phyloP scores from a whole-genome alignment of 2,888 invertebrate genomes.

The Leptogaster cylindrica region DNA sequence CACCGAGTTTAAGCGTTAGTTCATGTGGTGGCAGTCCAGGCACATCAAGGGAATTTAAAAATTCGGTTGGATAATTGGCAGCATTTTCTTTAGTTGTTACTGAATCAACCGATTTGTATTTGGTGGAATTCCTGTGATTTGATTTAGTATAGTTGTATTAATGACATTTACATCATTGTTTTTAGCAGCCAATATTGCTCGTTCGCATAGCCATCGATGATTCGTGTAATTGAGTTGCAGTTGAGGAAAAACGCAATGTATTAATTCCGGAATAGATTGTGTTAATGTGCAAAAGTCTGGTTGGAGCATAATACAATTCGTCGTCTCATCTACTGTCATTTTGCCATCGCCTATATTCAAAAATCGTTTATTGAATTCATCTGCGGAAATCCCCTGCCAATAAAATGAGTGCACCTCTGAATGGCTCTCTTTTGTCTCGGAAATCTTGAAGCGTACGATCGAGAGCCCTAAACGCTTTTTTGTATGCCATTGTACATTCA shows the following conservation, averaged over 20 bases:
- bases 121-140: constrained; percentile 47
- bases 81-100: constrained; percentile 16
- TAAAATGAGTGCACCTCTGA: constrained; percentile 48
- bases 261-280: constrained; percentile 48
- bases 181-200: constrained; percentile 42
- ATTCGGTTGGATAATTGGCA: neutral
- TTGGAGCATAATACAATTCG: constrained; percentile 47
- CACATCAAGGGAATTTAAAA: neutral
- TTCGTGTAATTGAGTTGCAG: constrained; percentile 49
- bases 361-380: constrained; percentile 31
- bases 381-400: constrained; percentile 53
- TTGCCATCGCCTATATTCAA: constrained; percentile 44
- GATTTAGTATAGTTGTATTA: constrained; percentile 48
- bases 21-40: neutral
- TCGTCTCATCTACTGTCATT: constrained; percentile 46
- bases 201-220: constrained; percentile 40
- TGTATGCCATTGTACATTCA: constrained; percentile 49
- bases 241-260: constrained; percentile 51
- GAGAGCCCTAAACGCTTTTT: constrained; percentile 51
- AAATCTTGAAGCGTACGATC: constrained; percentile 50
- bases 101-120: constrained; percentile 49
- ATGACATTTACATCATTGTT: constrained; percentile 51
- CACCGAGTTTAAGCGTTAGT: neutral
- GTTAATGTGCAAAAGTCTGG: constrained; percentile 48
- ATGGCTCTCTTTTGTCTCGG: constrained; percentile 34